Evolutionary conservation across 2,797 vertebrate genomes (phyloP), one percentile per base, ranked within the genome.

Genomic region (Falco novaeseelandiae): DNA sequence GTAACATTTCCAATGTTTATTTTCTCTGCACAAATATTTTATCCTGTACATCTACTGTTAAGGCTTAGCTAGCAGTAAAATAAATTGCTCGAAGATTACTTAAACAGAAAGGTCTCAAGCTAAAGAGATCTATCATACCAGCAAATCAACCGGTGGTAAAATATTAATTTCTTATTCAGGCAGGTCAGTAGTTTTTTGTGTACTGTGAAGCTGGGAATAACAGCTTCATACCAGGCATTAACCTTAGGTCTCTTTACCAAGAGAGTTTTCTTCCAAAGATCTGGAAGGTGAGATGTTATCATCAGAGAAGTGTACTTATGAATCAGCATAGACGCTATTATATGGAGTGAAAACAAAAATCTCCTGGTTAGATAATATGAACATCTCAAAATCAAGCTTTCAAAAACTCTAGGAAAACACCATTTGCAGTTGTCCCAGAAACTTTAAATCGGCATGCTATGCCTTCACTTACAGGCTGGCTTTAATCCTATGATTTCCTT

Each of bases 91-190:
- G 58, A 54, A 71, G 55, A 83, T 74, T 76, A 92, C 80, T 89
- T 84, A 89, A 94, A 72, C n/a, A 86, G 51, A 89, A 93, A 83
- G 61, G 72, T 74, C 73, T 90, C 20, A 36, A 87, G 36, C 63
- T 90, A 87, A 93, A 80, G 55, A 89, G 67, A 73, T 90, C 57
- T 93, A 79, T 83, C 66, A 44, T 85, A 54, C 26, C 70, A 93
- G 83, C 44, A 88, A 94, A 94, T 54, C 63, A 86, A 57, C 55
- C 14, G 8, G 1, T 71, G 42, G 59, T 82, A 74, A 95, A 97
- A 84, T 51, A 90, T 57, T 95, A 70, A 89, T 94, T 96, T 94
- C 81, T 87, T 80, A 55, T 87, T 91, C 73, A 55, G 59, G 22
- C 12, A 79, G 54, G 44, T 74, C 81, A 95, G 71, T 87, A 87